A percentile compares a stretch with the other conserved stretches of the same genome.
Evolutionary conservation across 2,113 vertebrate species (phyloP).

Genomic region (Thoracochromis brauschi): DNA sequence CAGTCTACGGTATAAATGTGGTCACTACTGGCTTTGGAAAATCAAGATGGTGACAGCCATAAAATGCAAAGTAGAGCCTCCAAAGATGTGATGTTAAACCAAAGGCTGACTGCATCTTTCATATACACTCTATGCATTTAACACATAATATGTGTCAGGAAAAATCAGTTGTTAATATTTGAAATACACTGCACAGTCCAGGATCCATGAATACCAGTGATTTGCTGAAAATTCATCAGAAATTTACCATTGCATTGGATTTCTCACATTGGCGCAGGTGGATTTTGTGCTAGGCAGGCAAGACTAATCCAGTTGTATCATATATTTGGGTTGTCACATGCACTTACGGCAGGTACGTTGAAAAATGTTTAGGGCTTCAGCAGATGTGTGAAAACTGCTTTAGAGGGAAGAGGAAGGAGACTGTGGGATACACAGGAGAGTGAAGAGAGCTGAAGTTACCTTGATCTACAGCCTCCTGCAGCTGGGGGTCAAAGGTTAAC

Average conservation of each 20-base stretch:
- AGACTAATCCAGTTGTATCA: neutral
- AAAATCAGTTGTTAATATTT: neutral
- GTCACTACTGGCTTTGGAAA: rapidly evolving
- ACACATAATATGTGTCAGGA: neutral
- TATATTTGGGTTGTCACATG: neutral
- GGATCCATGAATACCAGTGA: neutral
- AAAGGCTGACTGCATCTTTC: neutral
- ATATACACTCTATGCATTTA: neutral
- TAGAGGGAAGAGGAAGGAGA: neutral
- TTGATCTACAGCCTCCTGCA: constrained; percentile 31
- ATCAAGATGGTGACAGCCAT: neutral
- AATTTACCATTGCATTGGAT: neutral
- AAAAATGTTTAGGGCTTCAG: neutral
- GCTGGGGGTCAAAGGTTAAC: constrained; percentile 18
- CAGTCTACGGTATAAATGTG: neutral
- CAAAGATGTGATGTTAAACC: neutral
- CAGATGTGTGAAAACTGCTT: neutral
- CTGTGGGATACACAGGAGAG: neutral
- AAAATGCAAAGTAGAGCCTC: neutral
- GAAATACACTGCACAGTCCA: neutral
- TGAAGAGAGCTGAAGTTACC: constrained; percentile 23
- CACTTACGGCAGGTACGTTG: neutral
- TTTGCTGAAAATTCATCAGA: neutral
- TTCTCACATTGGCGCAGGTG: neutral
- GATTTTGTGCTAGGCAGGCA: neutral